Evolutionary conservation across 2,888 invertebrate species (phyloP).

Genomic region (Tetheella fluctuosa): DNA sequence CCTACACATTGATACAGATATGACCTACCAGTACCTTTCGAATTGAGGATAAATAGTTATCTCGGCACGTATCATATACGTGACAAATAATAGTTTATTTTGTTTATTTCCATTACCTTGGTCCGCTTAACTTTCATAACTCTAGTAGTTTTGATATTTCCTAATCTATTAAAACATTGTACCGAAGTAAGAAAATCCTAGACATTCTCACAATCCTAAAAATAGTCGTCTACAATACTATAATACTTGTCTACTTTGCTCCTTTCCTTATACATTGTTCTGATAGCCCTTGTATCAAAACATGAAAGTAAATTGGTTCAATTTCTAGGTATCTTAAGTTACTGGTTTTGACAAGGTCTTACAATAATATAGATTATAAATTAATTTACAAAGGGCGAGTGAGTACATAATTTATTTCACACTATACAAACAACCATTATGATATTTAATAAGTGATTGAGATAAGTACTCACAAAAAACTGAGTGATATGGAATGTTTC

Average conservation of each 20-base stretch:
- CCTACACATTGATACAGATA: slow-evolving; percentile 68
- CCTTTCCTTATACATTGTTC: too few relatives aligned
- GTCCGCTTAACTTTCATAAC: slow-evolving; percentile 14
- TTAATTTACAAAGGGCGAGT: not conserved
- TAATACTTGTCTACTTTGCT: not conserved
- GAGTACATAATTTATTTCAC: not conserved
- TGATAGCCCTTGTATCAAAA: not conserved
- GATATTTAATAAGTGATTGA: not conserved
- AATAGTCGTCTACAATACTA: too few relatives aligned
- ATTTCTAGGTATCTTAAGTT: not conserved
- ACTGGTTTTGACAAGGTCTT: not conserved
- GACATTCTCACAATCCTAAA: too few relatives aligned
- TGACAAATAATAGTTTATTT: slow-evolving; percentile 42
- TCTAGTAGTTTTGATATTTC: slow-evolving; percentile 4
- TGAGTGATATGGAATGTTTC: slow-evolving; percentile 27
- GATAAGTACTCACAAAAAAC: not conserved
- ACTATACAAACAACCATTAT: not conserved
- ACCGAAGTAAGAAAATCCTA: too few relatives aligned
- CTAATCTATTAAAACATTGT: not conserved
- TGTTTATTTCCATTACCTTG: slow-evolving; percentile 36
- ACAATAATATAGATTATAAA: not conserved
- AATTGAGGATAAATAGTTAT: slow-evolving; percentile 52
- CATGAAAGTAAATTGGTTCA: not conserved
- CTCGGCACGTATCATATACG: slow-evolving; percentile 46
- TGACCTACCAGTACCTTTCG: slow-evolving; percentile 60